These are phyloP conservation scores for Monochamus saltuarius DNA, from an alignment of 1,140 invertebrate species.

Conservation along the genomic window DNA sequence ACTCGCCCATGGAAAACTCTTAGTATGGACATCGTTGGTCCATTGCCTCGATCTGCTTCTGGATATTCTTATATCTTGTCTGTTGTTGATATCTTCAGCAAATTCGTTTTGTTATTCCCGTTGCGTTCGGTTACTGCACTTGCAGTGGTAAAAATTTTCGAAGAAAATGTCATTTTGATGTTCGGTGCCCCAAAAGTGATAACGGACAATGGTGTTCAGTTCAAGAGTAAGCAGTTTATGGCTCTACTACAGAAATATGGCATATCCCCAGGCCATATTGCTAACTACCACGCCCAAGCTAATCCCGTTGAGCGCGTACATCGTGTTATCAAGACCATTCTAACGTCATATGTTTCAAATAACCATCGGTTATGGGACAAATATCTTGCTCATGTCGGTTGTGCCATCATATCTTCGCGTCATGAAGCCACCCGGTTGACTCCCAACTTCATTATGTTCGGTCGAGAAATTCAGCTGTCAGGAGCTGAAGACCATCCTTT, in stretches of 20 bases:
- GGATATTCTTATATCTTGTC: constrained; percentile 16
- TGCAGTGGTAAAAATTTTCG: constrained; percentile 5
- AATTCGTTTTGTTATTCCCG: constrained; percentile 19
- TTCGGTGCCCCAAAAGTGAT: constrained; percentile 28
- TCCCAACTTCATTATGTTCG: constrained; percentile 31
- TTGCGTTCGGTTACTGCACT: constrained; percentile 9
- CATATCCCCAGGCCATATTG: background rate
- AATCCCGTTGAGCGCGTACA: constrained; percentile 33
- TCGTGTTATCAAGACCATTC: constrained; percentile 38
- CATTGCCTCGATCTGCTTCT: background rate
- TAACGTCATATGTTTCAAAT: constrained; percentile 37
- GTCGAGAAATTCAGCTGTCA: background rate
- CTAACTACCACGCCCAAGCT: constrained; percentile 20
- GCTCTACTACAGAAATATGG: constrained; percentile 1
- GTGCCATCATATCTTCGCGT: constrained; percentile 37
- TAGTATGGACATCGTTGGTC: constrained; percentile 13
- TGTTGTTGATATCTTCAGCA: constrained; percentile 15
- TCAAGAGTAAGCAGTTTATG: constrained; percentile 4
- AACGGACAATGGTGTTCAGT: constrained; percentile 14
- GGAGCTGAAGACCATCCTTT: no score
- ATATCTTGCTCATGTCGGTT: constrained; percentile 28
- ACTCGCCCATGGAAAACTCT: constrained; percentile 1
- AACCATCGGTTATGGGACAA: constrained; percentile 43
- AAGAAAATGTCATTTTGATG: constrained; percentile 16
- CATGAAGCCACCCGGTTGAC: constrained; percentile 41